Evolutionary conservation across 2,113 vertebrate species (phyloP), one percentile per base, ranked within the genome.

Genomic region (Sigmodon hispidus): DNA sequence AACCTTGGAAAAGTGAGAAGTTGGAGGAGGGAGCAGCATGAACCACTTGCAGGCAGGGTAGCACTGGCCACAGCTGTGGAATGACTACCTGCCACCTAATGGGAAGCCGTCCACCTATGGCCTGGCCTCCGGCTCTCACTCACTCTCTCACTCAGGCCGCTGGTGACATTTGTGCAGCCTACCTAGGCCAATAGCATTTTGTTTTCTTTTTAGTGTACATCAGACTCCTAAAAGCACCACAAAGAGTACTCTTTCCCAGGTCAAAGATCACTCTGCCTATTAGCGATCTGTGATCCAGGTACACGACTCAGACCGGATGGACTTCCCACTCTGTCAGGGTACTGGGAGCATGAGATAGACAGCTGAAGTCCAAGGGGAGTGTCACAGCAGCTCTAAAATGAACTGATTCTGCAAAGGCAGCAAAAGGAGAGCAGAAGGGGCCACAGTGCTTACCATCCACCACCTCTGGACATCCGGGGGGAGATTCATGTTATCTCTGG

Each of bases 391-490:
- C 67, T 85, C 75, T 29, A 45, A 90, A 43, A 76, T 5, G 13
- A 10, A 57, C 26, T 17, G 17, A 59, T 0, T 65, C 85, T 12
- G 12, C 50, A 21, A 24, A 40, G 81, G 9, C 21, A 36, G 48
- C 57, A n/a, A 86, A 89, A 63, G 40, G 63, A 6, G 72, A n/a
- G 57, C 36, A 45, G 81, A 21, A 52, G 12, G 52, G 36, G n/a
- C 34, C 7, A 2, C 0, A 0, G 34, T 43, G 75, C 94, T 99
- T 98, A 99, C 99, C 99, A 99, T 99, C 99, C 99, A 99, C 99
- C 99, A 99, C 98, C 99, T 98, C 99, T 99, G 99, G 90, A 99
- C 99, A 0, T 99, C 99, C 0, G 98, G 98, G 1, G 99, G 98
- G 89, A 99, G 98, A 93, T 99, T 98, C 98, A 99, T 98, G 98